Base-by-base conservation (phyloP, 2,797 vertebrate genomes). In the Eupleurogrammus muticus region DNA sequence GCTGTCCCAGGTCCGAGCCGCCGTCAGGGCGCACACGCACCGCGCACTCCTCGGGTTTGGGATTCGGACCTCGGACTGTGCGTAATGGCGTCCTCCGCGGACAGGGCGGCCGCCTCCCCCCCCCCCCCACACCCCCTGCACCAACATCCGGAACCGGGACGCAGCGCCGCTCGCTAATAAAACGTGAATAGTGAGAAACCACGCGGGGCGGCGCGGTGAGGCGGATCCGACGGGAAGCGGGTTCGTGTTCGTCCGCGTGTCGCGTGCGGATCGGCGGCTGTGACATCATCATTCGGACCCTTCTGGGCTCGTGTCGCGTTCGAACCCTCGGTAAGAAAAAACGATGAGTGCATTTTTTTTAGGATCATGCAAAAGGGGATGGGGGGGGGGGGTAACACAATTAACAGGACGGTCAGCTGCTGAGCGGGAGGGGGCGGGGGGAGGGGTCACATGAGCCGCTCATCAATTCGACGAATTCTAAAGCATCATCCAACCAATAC, bases 1-100 rank as follows among this genome's bases (percentile, higher is more conserved):
- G 78, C 11, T 80, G 89, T 82, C 90, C 85, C 83, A 60, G 92
- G 92, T 93, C 86, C 94, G 94, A 95, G 92, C 70, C n/a, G 80
- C 81, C 77, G 89, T 74, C 89, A 78, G 1, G 20, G 77, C 84
- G 82, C 89, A 77, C 77, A 78, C 82, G 85, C 85, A 23, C 70
- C 66, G 44, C 14, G 8, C 66, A 53, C 21, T 72, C 66, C 47
- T 9, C 24, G 84, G 54, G 28, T 6, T 67, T n/a, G n/a, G n/a
- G 17, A 81, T 81, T 94, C 94, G 93, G 90, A 94, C 94, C 93
- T 87, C 52, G 85, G 91, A 86, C 93, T 91, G 82, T 88, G 92
- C 90, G 90, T 94, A 94, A 94, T 94, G 94, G 94, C 94, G 94
- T 94, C 94, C 81, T 90, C 80, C 80, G 28, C 70, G 79, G 81